phyloP scores from a whole-genome alignment of 2,888 invertebrate species.

The Ischnus inquisitorius region DNA sequence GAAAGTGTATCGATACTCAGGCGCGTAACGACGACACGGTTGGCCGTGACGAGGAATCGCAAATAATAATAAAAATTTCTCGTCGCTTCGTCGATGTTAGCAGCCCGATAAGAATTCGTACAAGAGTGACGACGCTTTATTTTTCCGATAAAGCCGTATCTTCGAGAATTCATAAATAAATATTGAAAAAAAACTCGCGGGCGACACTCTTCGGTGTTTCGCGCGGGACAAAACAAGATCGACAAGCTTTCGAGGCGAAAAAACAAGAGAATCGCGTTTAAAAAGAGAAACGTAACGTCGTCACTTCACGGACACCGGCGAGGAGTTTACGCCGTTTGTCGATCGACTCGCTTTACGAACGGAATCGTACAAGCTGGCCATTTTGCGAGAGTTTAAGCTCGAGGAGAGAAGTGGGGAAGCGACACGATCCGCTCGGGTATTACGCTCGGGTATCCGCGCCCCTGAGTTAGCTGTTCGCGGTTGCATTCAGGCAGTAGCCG shows the following conservation, averaged over 20 bases:
- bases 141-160: slow-evolving; percentile 47
- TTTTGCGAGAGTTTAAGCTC: background rate
- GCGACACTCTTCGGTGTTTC: background rate
- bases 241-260: background rate
- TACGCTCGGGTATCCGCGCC: slow-evolving; percentile 57
- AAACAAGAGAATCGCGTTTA: slow-evolving; percentile 2
- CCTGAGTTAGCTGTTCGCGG: slow-evolving; percentile 73
- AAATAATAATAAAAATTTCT: background rate
- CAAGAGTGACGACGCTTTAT: slow-evolving; percentile 3
- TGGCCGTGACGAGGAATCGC: background rate
- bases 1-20: slow-evolving; percentile 37
- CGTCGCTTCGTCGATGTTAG: slow-evolving; percentile 1
- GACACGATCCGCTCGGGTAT: slow-evolving; percentile 15
- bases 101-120: slow-evolving; percentile 26
- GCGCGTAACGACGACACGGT: slow-evolving; percentile 9
- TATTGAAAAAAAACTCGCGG: background rate
- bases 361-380: background rate
- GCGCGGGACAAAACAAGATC: background rate
- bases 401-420: background rate
- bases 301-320: background rate
- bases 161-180: background rate
- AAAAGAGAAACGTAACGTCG: background rate
- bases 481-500: slow-evolving; percentile 80
- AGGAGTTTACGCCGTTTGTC: background rate
- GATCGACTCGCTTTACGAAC: background rate